Evolutionary conservation across 2,888 invertebrate genomes (phyloP).

Genomic region (Tipula lateralis): DNA sequence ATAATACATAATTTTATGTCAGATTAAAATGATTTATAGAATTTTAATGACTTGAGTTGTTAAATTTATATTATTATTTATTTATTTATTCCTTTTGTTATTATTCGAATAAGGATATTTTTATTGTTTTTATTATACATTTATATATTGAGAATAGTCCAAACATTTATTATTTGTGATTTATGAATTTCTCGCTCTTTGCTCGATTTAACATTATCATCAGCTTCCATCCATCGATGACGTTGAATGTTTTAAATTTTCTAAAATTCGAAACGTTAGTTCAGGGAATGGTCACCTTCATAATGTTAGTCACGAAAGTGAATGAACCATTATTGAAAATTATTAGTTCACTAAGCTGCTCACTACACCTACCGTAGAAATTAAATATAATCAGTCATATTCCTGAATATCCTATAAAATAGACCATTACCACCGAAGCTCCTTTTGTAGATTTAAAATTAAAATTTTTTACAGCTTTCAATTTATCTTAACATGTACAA

Average conservation of each 20-base stretch:
- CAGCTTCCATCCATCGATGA: not conserved
- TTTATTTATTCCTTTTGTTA: slow-evolving; percentile 19
- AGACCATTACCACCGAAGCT: too few species aligned
- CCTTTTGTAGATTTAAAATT: too few species aligned
- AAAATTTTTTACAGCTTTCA: too few species aligned
- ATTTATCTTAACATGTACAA: too few species aligned
- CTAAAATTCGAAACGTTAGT: too few species aligned
- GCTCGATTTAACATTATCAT: not conserved
- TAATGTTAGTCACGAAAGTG: too few species aligned
- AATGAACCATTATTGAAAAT: too few species aligned
- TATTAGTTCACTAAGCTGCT: too few species aligned
- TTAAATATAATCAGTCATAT: too few species aligned
- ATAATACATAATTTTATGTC: not conserved
- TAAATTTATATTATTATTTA: slow-evolving; percentile 1
- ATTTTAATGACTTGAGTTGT: slow-evolving; percentile 11
- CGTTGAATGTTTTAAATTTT: not conserved
- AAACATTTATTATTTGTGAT: not conserved
- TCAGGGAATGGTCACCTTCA: too few species aligned
- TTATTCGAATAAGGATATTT: not conserved
- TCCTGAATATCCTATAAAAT: too few species aligned
- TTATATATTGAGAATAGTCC: not conserved
- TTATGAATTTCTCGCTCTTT: not conserved
- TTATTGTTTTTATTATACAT: not conserved
- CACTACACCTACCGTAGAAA: too few species aligned
- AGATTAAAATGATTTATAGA: slow-evolving; percentile 24